phyloP scores from a whole-genome alignment of 2,797 vertebrate genomes.

The Spinus pinus region DNA sequence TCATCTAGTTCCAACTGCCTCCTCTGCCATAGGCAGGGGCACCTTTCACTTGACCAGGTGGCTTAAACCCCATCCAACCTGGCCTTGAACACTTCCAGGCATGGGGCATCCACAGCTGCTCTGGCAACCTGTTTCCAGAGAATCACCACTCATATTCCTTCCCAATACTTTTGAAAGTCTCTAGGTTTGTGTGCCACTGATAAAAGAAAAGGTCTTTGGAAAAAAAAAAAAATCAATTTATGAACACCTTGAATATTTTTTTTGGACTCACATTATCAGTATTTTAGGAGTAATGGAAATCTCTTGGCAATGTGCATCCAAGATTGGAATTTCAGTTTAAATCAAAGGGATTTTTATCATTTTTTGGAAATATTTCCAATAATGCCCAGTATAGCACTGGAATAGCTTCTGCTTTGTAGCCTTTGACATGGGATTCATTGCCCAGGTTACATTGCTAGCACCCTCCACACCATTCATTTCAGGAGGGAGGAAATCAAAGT shows the following conservation, averaged over 20 bases:
- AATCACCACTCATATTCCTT: not conserved
- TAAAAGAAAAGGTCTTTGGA: not conserved
- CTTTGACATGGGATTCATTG: not conserved
- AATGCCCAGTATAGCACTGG: not conserved
- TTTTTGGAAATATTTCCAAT: not conserved
- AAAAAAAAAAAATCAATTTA: not conserved
- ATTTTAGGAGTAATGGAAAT: not conserved
- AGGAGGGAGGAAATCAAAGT: not conserved
- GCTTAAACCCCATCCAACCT: not conserved
- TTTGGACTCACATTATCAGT: not conserved
- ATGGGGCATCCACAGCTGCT: not conserved
- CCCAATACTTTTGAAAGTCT: not conserved
- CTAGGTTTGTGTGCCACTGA: not conserved
- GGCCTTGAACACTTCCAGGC: not conserved
- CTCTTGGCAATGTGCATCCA: not conserved
- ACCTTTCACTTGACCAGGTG: not conserved
- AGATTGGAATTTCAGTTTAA: not conserved
- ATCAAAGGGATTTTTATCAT: accelerated
- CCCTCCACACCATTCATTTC: not conserved
- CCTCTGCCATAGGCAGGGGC: accelerated
- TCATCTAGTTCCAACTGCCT: accelerated
- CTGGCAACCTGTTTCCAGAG: not conserved
- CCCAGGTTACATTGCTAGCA: not conserved
- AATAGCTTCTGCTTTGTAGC: not conserved
- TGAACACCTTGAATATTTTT: not conserved